These are phyloP conservation scores for Eledone cirrhosa DNA, from an alignment of 2,888 invertebrate genomes.

Conservation along the genomic window DNA sequence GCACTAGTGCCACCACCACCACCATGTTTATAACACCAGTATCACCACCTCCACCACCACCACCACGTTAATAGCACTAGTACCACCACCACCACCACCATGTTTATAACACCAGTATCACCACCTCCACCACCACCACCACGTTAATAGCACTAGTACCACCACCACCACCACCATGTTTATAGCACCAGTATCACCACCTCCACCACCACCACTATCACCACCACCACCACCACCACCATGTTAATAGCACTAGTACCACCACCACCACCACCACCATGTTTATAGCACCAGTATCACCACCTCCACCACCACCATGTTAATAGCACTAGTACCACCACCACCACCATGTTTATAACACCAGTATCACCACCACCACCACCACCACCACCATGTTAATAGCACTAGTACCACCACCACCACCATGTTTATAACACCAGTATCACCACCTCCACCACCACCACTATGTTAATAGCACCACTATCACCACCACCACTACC, in stretches of 20 bases:
- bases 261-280: background rate
- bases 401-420: background rate
- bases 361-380: too few relatives aligned
- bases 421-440: background rate
- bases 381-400: background rate
- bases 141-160: too few relatives aligned
- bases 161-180: background rate
- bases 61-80: too few relatives aligned
- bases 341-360: too few relatives aligned
- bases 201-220: too few relatives aligned
- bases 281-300: too few relatives aligned
- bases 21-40: background rate
- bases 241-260: background rate
- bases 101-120: too few relatives aligned
- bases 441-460: background rate
- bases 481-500: background rate
- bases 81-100: too few relatives aligned
- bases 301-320: too few relatives aligned
- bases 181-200: background rate
- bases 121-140: too few relatives aligned
- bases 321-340: too few relatives aligned
- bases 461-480: background rate
- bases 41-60: background rate
- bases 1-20: background rate
- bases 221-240: background rate